A percentile compares a stretch with the other conserved stretches of the same genome.
Conservation (phyloP, 2,888 invertebrate species). For the Fissipunctia ypsillon region DNA sequence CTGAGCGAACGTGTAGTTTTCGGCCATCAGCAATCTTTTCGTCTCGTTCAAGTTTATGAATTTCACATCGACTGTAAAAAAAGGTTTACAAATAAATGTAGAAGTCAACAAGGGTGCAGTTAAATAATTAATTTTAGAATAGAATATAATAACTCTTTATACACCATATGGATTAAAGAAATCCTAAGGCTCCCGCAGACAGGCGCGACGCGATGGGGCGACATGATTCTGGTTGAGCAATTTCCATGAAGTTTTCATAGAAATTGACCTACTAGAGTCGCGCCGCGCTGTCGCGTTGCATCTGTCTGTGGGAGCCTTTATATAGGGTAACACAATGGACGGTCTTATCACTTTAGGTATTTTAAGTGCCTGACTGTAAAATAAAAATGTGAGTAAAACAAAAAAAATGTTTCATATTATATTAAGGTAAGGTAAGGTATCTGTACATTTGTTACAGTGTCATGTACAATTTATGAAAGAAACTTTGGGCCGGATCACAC, state of each 20-base stretch:
- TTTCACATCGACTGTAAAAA: conserved; percentile 60
- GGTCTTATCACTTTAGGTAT: neutral
- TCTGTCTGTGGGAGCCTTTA: neutral
- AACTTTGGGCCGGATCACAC: neutral
- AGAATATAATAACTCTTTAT: neutral
- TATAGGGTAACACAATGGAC: no score
- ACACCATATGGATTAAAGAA: neutral
- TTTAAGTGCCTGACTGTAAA: neutral
- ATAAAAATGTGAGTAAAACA: neutral
- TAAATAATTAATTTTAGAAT: neutral
- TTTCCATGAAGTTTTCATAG: neutral
- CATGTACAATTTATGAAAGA: neutral
- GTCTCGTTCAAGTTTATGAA: conserved; percentile 67
- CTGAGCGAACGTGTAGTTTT: conserved; percentile 73
- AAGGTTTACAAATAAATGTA: neutral
- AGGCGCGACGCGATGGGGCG: no score
- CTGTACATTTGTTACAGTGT: neutral
- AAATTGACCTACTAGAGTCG: neutral
- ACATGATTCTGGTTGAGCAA: neutral
- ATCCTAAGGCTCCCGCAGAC: neutral
- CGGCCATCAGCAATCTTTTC: conserved; percentile 71
- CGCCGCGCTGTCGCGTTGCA: no score
- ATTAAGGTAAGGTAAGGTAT: neutral
- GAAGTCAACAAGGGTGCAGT: no score
- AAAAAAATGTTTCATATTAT: neutral